Evolutionary conservation across 2,113 vertebrate genomes (phyloP).

Genomic region (Catharus bicknelli): DNA sequence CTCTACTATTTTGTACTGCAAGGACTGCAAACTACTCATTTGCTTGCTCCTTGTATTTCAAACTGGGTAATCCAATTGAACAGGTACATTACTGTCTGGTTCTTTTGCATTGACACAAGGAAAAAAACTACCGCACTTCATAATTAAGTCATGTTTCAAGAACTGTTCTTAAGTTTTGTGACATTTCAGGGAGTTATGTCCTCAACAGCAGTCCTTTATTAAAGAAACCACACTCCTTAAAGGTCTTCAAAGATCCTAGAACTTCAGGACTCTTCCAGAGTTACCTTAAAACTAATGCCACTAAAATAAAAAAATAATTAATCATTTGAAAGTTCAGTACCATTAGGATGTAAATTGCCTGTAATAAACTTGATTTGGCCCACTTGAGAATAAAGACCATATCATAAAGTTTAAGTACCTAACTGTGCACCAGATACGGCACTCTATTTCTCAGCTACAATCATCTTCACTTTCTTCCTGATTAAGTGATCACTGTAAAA

Average conservation of each 20-base stretch:
- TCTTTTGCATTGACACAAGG: background rate
- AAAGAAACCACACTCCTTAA: background rate
- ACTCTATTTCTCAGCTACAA: background rate
- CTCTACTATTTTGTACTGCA: background rate
- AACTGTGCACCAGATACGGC: background rate
- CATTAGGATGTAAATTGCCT: slow-evolving; percentile 21
- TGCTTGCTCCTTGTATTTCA: background rate
- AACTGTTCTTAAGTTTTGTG: background rate
- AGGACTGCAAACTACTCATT: background rate
- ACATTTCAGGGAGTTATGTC: background rate
- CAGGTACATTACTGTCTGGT: background rate
- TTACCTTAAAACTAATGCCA: background rate
- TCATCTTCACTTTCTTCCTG: slow-evolving; percentile 3
- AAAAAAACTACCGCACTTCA: background rate
- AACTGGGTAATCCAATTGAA: background rate
- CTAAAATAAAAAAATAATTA: background rate
- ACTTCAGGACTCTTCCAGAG: background rate
- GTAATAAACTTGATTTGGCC: slow-evolving; percentile 35
- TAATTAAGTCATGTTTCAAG: background rate
- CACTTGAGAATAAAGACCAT: slow-evolving; percentile 8
- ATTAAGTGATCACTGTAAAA: slow-evolving; percentile 32
- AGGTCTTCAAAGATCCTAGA: background rate
- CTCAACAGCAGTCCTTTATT: background rate
- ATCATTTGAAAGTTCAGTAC: background rate
- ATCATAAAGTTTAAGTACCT: background rate